phyloP scores from a whole-genome alignment of 2,113 vertebrate genomes.

The Archocentrus centrarchus region DNA sequence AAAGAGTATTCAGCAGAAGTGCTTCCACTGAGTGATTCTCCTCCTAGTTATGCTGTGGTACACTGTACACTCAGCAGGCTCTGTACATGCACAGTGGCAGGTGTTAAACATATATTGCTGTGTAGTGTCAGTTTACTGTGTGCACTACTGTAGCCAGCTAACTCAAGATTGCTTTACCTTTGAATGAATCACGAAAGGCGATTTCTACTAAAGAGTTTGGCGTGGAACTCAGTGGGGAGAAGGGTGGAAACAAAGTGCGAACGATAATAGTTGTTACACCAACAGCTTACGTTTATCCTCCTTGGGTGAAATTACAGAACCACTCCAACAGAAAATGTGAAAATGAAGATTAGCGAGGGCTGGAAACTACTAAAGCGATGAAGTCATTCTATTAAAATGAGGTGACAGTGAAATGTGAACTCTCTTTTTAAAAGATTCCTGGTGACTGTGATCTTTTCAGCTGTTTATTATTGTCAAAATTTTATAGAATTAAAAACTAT shows the following conservation, averaged over 20 bases:
- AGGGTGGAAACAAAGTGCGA: conserved; percentile 58
- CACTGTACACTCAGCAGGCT: conserved; percentile 62
- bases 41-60: conserved; percentile 64
- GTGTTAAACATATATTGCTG: conserved; percentile 67
- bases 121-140: conserved; percentile 69
- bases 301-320: conserved; percentile 88
- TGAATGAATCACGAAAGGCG: conserved; percentile 73
- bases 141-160: conserved; percentile 61
- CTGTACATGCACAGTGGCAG: conserved; percentile 63
- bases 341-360: conserved; percentile 84
- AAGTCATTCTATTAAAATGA: conserved; percentile 62
- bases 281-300: conserved; percentile 87
- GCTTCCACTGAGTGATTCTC: conserved; percentile 69
- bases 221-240: conserved; percentile 47
- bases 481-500: conserved; percentile 27
- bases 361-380: conserved; percentile 71
- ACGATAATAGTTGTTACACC: conserved; percentile 66
- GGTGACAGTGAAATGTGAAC: conserved; percentile 37
- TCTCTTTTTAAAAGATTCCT: conserved; percentile 37
- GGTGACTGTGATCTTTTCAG: conserved; percentile 43
- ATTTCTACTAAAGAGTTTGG: conserved; percentile 63
- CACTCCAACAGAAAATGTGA: conserved; percentile 86
- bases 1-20: conserved; percentile 47
- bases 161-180: conserved; percentile 63
- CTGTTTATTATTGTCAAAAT: conserved; percentile 27